Evolutionary conservation across 2,888 invertebrate species (phyloP), one percentile per base, ranked within the genome.

Genomic region (Gibbula magus): DNA sequence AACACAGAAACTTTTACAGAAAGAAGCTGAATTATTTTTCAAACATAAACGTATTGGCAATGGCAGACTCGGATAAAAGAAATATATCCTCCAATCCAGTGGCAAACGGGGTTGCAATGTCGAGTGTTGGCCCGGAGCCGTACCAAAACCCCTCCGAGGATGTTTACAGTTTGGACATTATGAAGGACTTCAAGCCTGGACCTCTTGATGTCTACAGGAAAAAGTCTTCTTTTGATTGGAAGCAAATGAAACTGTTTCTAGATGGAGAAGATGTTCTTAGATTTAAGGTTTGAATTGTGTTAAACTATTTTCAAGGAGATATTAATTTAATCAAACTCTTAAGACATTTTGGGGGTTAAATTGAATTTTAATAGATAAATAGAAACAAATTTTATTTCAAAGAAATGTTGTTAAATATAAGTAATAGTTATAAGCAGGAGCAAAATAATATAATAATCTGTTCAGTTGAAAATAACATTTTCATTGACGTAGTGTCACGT

Each of bases 191-290:
- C 56, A 92, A 93, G 39, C 84, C 91, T 20, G 96, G 97, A 81
- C 97, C 97, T 8, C 93, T 98, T 85, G 96, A 96, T 91, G 93
- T 89, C 0, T 98, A 96, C 92, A 95, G 98, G 86, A 95, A 95
- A 86, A 95, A 94, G 84, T 96, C 97, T 0, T 95, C 95, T 20
- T 98, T 98, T 89, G 95, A 97, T 91, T 98, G 97, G 97, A 97
- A 97, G 93, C 94, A 95, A 83, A 94, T 98, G 93, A 96, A 96
- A 91, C 91, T 96, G 66, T 95, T 96, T 78, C 94, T 98, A 82
- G 97, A 97, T 91, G 96, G 96, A 84, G 95, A 96, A 89, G 95
- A 96, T 75, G 93, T 95, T 83, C 92, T 97, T 51, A 94, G 95
- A 91, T 95, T 96, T 81, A 97, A 97, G 95, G 98, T 97, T 45